A percentile compares a stretch with the other conserved stretches of the same genome.
Evolutionary conservation across 1,140 invertebrate genomes (phyloP).

Genomic region (Nasonia longicornis): DNA sequence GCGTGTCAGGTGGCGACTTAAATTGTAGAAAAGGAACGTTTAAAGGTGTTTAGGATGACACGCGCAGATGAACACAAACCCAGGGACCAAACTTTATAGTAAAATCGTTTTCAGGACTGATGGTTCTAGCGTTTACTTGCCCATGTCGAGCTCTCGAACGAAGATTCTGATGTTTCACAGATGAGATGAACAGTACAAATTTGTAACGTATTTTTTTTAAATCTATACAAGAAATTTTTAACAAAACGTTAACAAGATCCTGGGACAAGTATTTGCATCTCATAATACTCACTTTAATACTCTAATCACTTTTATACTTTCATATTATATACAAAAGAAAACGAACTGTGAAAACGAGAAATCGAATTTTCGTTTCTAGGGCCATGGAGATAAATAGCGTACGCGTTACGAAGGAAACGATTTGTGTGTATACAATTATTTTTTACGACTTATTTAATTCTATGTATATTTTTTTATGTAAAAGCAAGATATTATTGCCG

Average conservation of each 20-base stretch:
- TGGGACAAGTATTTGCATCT: not conserved
- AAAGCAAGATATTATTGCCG: conserved; percentile 38
- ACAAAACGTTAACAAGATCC: not conserved
- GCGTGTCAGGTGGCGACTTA: conserved; percentile 29
- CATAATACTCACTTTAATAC: conserved; percentile 28
- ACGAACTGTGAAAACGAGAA: not conserved
- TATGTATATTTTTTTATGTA: conserved; percentile 63
- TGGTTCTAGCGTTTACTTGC: conserved; percentile 62
- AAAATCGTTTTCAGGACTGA: conserved; percentile 61
- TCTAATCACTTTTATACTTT: conserved; percentile 8
- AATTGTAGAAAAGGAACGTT: conserved; percentile 48
- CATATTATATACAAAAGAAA: not conserved
- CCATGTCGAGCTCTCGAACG: conserved; percentile 30
- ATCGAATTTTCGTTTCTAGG: conserved; percentile 20
- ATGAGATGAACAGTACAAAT: conserved; percentile 12
- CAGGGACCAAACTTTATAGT: conserved; percentile 61
- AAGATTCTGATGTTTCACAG: conserved; percentile 22
- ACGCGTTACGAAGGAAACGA: conserved; percentile 42
- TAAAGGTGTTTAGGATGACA: not conserved
- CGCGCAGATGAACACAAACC: conserved; percentile 45
- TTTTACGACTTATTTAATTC: conserved; percentile 63
- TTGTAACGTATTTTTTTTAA: conserved; percentile 1
- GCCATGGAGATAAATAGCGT: conserved; percentile 21
- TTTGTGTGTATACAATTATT: conserved; percentile 46
- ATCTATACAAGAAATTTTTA: not conserved